Base-by-base conservation (phyloP, 2,113 vertebrate species). In the Varanus komodoensis region DNA sequence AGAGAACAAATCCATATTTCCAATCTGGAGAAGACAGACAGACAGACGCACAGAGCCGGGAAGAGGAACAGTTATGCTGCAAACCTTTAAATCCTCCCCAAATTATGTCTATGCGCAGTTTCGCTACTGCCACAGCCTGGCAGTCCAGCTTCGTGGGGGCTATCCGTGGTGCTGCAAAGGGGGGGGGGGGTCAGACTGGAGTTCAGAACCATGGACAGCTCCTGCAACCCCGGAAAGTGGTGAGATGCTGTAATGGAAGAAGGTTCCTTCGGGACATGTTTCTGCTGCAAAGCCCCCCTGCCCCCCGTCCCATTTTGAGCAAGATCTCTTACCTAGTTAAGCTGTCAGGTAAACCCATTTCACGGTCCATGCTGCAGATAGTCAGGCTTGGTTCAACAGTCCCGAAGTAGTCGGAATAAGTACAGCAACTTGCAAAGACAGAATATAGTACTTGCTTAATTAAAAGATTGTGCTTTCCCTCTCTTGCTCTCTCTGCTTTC, bases 401-500 rank as follows among this genome's bases (percentile, higher is more conserved):
- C 94, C 84, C 89, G 91, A 87, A 93, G 94, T 91, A 95, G 91
- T 82, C n/a, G 8, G 91, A 94, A 90, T 88, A 68, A 88, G 93
- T 92, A 96, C 97, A 54, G 94, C 34, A 92, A 94, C 96, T 97
- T 95, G 88, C 94, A 94, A 96, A 95, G 95, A 94, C 81, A 71
- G 89, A 94, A 93, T 92, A 93, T 89, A 92, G 95, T 94, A 94
- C 94, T 93, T 95, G 96, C 96, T 94, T 97, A 97, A 97, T 97
- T 97, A 97, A 97, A 96, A 96, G 95, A 97, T 96, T 94, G 94
- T 94, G 95, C 75, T 94, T 95, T 95, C 32, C 68, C 29, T 97
- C 15, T 95, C 15, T 29, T 44, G 8, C 17, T 50, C 48, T 71
- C 68, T 52, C 32, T 48, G 14, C n/a, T 32, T 71, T 95, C 89